phyloP scores from a whole-genome alignment of 2,888 invertebrate species.

The Yponomeuta malinellus region DNA sequence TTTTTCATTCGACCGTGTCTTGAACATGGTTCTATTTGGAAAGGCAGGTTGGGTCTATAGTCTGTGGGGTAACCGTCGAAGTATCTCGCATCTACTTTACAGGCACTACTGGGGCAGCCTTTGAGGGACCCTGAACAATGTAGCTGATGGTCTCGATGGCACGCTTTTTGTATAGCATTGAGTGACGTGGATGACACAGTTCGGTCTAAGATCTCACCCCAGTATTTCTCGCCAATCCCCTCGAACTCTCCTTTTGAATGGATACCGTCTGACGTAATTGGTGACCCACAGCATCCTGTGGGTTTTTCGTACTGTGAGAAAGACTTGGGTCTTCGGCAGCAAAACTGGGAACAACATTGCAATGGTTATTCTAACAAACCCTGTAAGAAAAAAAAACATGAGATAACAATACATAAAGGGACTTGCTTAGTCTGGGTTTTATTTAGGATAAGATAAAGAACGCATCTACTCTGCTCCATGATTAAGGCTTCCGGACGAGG shows the following conservation, averaged over 20 bases:
- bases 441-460: too few species aligned
- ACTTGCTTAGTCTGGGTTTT: too few species aligned
- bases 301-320: conserved; percentile 62
- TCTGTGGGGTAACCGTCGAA: conserved; percentile 63
- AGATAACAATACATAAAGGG: too few species aligned
- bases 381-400: too few species aligned
- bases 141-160: conserved; percentile 55
- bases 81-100: conserved; percentile 58
- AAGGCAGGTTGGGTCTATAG: conserved; percentile 51
- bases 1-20: conserved; percentile 66
- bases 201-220: conserved; percentile 86
- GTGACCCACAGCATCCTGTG: conserved; percentile 66
- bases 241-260: conserved; percentile 78
- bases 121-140: conserved; percentile 67
- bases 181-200: conserved; percentile 85
- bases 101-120: conserved; percentile 55
- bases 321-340: conserved; percentile 59
- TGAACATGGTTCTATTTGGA: conserved; percentile 68
- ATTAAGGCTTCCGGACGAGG: too few species aligned
- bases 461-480: too few species aligned
- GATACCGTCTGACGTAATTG: conserved; percentile 64
- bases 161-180: conserved; percentile 79
- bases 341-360: conserved; percentile 42
- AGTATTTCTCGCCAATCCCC: conserved; percentile 81
- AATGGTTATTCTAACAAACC: conserved; percentile 11